Conservation (phyloP, 2,888 invertebrate genomes). For the Fissipunctia ypsillon region DNA sequence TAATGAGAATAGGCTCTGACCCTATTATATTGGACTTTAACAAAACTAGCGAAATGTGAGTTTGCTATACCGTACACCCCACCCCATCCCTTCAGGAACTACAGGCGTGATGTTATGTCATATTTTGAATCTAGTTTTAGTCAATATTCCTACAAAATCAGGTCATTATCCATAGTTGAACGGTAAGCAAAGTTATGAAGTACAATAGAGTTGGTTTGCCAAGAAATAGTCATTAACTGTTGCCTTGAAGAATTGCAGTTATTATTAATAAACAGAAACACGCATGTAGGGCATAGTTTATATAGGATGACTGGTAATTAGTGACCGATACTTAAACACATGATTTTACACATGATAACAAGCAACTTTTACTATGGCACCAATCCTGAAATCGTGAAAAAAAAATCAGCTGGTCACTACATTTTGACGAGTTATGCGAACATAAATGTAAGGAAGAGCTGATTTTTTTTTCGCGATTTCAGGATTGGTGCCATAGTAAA, state of each 20-base stretch:
- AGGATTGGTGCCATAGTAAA: too few species aligned
- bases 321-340: too few species aligned
- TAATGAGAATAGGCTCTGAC: neutral
- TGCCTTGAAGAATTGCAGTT: slow-evolving; percentile 31
- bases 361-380: too few species aligned
- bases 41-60: neutral
- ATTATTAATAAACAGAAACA: slow-evolving; percentile 17
- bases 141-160: slow-evolving; percentile 16
- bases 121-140: neutral
- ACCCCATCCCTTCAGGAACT: neutral
- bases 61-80: too few species aligned
- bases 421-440: too few species aligned
- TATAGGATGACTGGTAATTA: too few species aligned
- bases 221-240: slow-evolving; percentile 44
- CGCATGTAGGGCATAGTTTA: slow-evolving; percentile 1
- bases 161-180: slow-evolving; percentile 12
- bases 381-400: too few species aligned
- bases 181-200: neutral
- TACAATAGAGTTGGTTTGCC: slow-evolving; percentile 35
- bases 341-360: too few species aligned
- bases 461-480: too few species aligned
- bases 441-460: too few species aligned
- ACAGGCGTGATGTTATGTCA: neutral
- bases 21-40: too few species aligned
- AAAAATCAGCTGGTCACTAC: too few species aligned